Conservation (phyloP, 2,113 vertebrate genomes). For the Solea solea region DNA sequence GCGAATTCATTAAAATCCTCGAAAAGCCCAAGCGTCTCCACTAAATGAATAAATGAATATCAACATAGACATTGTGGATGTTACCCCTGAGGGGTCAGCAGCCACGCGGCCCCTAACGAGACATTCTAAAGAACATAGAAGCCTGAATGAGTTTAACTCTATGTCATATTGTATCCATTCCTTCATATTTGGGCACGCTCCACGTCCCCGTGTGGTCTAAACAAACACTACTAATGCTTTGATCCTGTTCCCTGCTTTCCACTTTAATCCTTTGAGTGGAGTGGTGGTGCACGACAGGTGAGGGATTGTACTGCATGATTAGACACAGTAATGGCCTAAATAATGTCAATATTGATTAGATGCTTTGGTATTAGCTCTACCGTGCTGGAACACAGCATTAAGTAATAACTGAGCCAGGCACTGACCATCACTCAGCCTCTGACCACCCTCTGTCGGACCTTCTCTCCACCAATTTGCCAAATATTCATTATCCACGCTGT, state of each 20-base stretch:
- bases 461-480: slow-evolving; percentile 40
- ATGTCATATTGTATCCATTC: background rate
- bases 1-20: too few species aligned
- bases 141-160: background rate
- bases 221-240: too few species aligned
- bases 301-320: background rate
- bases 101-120: slow-evolving; percentile 28
- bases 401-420: slow-evolving; percentile 43
- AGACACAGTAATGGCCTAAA: slow-evolving; percentile 15
- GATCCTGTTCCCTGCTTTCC: too few species aligned
- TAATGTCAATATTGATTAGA: slow-evolving; percentile 53
- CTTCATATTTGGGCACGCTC: too few species aligned
- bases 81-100: background rate
- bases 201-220: too few species aligned
- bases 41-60: too few species aligned
- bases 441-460: slow-evolving; percentile 18
- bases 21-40: too few species aligned
- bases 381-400: slow-evolving; percentile 43
- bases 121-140: slow-evolving; percentile 23
- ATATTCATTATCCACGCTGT: slow-evolving; percentile 53
- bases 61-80: background rate
- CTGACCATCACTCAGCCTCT: slow-evolving; percentile 40
- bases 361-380: slow-evolving; percentile 38
- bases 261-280: too few species aligned
- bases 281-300: slow-evolving; percentile 13